Base-by-base conservation (phyloP, 2,888 invertebrate species). In the Pristionchus mayeri region DNA sequence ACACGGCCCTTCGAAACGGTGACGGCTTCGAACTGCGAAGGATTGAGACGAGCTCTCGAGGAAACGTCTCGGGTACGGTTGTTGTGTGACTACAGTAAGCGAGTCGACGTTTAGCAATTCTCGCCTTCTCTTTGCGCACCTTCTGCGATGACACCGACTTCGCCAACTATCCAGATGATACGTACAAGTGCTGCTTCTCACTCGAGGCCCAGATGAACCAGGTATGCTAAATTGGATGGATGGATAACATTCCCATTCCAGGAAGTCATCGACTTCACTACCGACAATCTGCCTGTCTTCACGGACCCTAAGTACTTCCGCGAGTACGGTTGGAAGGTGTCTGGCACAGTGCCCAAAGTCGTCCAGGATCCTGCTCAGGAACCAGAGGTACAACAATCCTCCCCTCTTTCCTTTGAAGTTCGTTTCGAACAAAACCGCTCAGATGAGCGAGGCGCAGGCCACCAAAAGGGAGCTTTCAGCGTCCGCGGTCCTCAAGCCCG, bases 291-390 rank as follows among this genome's bases (percentile, higher is more conserved):
- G 63, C 92, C 92, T 54, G 92, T 92, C 71, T 92, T 92, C 89
- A 92, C 92, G 1, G 92, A 92, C 67, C 92, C 91, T 24, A 92
- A 92, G 81, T 91, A 92, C 85, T 92, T 92, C 90, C 89, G 92
- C 18, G 91, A 92, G 76, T 92, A 92, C 75, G 92, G 92, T 9
- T 92, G 92, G 92, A 88, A 88, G 40, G 87, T 90, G 24, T 90
- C 90, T 3, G 90, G 92, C 57, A 90, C 92, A 24, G 88, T 92
- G 34, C 92, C 92, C 37, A 88, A 89, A 40, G 87, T 88, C 9
- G 86, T 89, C 34, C 89, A 89, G 30, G 92, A 92, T 48, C 91
- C 91, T 0, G 87, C 88, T 7, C 88, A 90, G 71, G 88, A 89
- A 27, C 88, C 91, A 30, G 90, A 90, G 85, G 89, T 89, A 82